A percentile compares a stretch with the other conserved stretches of the same genome.
Evolutionary conservation across 1,140 invertebrate genomes (phyloP).

Genomic region (Ericerus pela): DNA sequence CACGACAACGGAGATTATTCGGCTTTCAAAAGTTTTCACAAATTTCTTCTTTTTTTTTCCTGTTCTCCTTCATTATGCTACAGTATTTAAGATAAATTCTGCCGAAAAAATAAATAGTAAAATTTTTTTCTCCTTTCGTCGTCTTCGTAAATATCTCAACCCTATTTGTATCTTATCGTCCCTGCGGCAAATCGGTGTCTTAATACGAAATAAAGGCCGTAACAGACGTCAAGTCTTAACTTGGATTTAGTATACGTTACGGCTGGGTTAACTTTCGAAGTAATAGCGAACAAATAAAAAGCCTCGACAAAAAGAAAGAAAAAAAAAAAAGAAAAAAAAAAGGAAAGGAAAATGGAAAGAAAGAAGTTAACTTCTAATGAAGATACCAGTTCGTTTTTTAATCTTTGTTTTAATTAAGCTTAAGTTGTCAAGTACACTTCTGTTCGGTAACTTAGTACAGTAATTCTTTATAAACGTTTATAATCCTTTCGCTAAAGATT

Average conservation of each 20-base stretch:
- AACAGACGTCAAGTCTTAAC: not conserved
- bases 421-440: slow-evolving; percentile 10
- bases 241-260: slow-evolving; percentile 4
- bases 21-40: no score
- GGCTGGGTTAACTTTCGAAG: slow-evolving; percentile 4
- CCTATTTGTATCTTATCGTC: no score
- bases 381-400: slow-evolving; percentile 11
- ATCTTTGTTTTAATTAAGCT: slow-evolving; percentile 12
- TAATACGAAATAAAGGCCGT: no score
- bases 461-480: slow-evolving; percentile 10
- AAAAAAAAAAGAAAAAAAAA: not conserved
- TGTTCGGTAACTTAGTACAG: slow-evolving; percentile 6
- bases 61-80: no score
- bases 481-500: slow-evolving; percentile 10
- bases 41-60: no score
- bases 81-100: no score
- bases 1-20: no score
- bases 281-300: slow-evolving; percentile 9
- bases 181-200: no score
- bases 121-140: no score
- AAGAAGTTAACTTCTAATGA: slow-evolving; percentile 6
- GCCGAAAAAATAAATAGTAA: no score
- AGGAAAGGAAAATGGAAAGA: not conserved
- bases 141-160: no score
- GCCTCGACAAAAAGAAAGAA: not conserved